phyloP scores from a whole-genome alignment of 2,113 vertebrate genomes.

The Nibea albiflora region DNA sequence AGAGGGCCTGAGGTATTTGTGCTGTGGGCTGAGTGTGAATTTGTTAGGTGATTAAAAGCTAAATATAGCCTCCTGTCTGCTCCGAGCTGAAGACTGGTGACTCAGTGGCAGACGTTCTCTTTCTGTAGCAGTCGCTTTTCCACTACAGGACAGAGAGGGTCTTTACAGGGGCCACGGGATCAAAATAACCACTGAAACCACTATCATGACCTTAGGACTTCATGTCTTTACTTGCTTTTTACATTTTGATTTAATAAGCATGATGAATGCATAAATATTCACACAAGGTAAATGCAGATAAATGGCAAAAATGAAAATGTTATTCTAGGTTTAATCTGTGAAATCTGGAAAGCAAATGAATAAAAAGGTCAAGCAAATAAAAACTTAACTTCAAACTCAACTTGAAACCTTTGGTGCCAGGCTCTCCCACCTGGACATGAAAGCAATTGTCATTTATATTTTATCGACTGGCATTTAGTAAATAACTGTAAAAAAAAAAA shows the following conservation, averaged over 20 bases:
- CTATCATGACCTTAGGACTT: background rate
- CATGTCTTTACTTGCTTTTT: background rate
- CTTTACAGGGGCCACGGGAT: conserved; percentile 12
- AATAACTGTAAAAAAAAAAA: background rate
- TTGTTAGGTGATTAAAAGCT: conserved; percentile 84
- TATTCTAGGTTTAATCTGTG: background rate
- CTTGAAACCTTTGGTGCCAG: background rate
- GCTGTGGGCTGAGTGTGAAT: conserved; percentile 81
- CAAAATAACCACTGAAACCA: background rate
- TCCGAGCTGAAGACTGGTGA: conserved; percentile 55
- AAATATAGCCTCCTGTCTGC: conserved; percentile 80
- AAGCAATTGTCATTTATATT: background rate
- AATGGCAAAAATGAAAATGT: background rate
- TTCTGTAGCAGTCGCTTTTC: conserved; percentile 49
- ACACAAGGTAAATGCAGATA: background rate
- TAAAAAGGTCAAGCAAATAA: background rate
- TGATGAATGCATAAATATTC: background rate
- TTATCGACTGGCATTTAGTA: background rate
- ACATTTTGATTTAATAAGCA: no score
- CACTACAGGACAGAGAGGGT: conserved; percentile 40
- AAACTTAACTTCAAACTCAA: background rate
- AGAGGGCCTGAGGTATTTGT: conserved; percentile 79
- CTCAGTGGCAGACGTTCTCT: conserved; percentile 46
- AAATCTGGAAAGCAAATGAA: background rate
- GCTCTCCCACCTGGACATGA: background rate